phyloP scores from a whole-genome alignment of 2,888 invertebrate genomes.

The Aelia acuminata region DNA sequence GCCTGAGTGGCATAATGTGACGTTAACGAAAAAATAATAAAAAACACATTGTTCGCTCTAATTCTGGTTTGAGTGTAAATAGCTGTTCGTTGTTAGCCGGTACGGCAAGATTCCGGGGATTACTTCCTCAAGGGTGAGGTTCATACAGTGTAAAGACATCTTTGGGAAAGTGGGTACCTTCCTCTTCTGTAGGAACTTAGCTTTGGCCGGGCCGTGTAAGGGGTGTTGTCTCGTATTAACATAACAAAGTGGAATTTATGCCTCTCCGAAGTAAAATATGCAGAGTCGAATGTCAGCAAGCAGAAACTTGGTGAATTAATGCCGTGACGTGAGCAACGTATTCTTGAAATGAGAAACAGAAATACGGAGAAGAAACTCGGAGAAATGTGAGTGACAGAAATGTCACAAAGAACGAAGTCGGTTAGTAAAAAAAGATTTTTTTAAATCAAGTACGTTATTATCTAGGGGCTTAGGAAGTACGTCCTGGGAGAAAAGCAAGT shows the following conservation, averaged over 20 bases:
- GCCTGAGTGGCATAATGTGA: too few relatives aligned
- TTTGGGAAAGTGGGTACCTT: background rate
- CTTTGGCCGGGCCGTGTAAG: background rate
- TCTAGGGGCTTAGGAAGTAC: too few relatives aligned
- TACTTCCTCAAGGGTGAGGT: too few relatives aligned
- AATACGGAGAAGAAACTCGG: background rate
- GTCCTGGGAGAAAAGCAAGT: too few relatives aligned
- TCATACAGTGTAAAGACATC: too few relatives aligned
- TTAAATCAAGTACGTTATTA: too few relatives aligned
- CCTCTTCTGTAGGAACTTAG: background rate
- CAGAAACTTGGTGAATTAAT: background rate
- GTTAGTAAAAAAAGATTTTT: background rate
- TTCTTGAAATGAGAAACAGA: background rate
- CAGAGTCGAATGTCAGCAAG: background rate
- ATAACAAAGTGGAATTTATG: constrained; percentile 29
- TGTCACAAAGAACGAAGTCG: background rate
- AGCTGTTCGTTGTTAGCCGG: too few relatives aligned
- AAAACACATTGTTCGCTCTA: too few relatives aligned
- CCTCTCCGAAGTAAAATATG: background rate
- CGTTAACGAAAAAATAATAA: too few relatives aligned
- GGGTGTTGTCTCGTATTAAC: background rate
- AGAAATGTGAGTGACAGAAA: background rate
- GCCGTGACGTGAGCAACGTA: background rate
- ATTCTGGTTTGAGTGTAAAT: too few relatives aligned
- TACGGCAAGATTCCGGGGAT: too few relatives aligned